A percentile compares a stretch with the other conserved stretches of the same genome.
These are phyloP conservation scores for Maconellicoccus hirsutus DNA, from an alignment of 1,140 invertebrate species.

Conservation along the genomic window DNA sequence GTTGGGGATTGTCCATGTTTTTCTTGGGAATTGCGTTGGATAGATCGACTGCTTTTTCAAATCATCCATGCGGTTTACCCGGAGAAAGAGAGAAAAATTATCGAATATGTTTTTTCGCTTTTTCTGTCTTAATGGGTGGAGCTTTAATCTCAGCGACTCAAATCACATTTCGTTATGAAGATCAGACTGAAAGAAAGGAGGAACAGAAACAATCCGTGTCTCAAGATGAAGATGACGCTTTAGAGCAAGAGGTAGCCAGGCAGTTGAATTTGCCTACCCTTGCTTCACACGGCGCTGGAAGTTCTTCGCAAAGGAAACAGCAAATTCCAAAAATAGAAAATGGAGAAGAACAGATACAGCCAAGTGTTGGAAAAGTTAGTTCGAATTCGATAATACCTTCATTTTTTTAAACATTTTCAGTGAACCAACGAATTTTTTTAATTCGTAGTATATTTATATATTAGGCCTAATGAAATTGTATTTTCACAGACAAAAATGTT, in stretches of 20 bases:
- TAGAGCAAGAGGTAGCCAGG: slow-evolving; percentile 61
- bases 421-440: too few species aligned
- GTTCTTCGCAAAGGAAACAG: slow-evolving; percentile 30
- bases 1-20: slow-evolving; percentile 98
- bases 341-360: slow-evolving; percentile 29
- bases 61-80: slow-evolving; percentile 78
- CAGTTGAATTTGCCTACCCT: slow-evolving; percentile 66
- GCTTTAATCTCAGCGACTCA: slow-evolving; percentile 87
- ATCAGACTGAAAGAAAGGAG: slow-evolving; percentile 29
- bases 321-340: slow-evolving; percentile 35
- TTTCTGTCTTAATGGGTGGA: slow-evolving; percentile 91
- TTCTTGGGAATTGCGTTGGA: slow-evolving; percentile 96
- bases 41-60: slow-evolving; percentile 80
- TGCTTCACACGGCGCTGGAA: slow-evolving; percentile 34
- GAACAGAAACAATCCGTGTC: slow-evolving; percentile 34
- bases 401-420: too few species aligned
- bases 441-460: too few species aligned
- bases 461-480: slow-evolving; percentile 17
- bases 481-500: slow-evolving; percentile 71
- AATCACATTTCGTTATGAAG: slow-evolving; percentile 68
- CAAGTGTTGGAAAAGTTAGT: slow-evolving; percentile 43
- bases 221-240: slow-evolving; percentile 49
- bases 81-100: slow-evolving; percentile 91
- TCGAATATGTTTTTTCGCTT: slow-evolving; percentile 95
- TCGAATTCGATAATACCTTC: too few species aligned